Evolutionary conservation across 2,113 vertebrate genomes (phyloP), one percentile per base, ranked within the genome.

Genomic region (Phocoena sinus): DNA sequence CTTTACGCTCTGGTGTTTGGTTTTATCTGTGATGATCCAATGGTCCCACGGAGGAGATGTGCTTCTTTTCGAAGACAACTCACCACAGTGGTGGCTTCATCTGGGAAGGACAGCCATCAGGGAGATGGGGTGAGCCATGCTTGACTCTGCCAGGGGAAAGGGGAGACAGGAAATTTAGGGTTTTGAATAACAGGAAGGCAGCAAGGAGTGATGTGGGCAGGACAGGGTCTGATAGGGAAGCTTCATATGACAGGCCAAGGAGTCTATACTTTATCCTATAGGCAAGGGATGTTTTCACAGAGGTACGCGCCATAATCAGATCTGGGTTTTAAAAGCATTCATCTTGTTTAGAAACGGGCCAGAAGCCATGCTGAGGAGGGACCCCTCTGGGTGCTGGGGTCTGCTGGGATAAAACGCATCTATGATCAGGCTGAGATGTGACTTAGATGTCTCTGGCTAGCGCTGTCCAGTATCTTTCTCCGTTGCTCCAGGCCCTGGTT

Each of bases 201-300:
- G 47, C 6, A 4, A 58, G 38, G 1, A 47, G 9, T 4, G 10
- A 14, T 21, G 7, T 10, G 10, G 8, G 15, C 15, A 5, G 20
- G 56, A 41, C 3, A 1, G 2, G 47, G 56, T 60, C 53, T 38
- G 26, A 60, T 2, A 47, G 14, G 17, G 21, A 47, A 70, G 8
- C 63, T 62, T 21, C 1, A 8, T 5, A 2, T 3, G 21, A 14
- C 25, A 15, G 56, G 7, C 41, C 41, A 21, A 31, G 36, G 36
- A 21, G 1, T 47, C 44, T 9, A 41, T 8, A 1, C 50, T 76
- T 47, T 36, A 47, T 9, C 74, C n/a, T 12, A 1, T 9, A 56
- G 47, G 50, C 3, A 36, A 90, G 65, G 18, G 68, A 21, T n/a
- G 23, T 21, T 73, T 84, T 38, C 53, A 17, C 1, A 15, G 6